Percentiles rank a stretch among this genome's conserved stretches.
Evolutionary conservation across 2,113 vertebrate genomes (phyloP).

Genomic region (Erinaceus europaeus): DNA sequence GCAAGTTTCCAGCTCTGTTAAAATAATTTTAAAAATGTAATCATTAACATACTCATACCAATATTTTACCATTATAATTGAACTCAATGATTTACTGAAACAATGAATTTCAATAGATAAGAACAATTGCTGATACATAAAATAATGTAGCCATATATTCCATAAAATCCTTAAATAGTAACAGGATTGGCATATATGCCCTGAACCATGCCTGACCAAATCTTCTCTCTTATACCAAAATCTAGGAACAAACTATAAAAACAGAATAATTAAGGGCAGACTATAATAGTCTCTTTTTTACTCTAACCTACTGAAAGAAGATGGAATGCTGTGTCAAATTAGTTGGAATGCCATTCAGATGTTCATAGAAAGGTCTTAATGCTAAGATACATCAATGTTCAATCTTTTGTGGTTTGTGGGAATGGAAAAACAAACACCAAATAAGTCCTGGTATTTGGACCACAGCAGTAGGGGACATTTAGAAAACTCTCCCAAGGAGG

Average conservation of each 20-base stretch:
- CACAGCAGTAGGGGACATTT: slow-evolving; percentile 34
- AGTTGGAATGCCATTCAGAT: slow-evolving; percentile 63
- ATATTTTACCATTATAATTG: not conserved
- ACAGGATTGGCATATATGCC: not conserved
- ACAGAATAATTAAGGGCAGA: not conserved
- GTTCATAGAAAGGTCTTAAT: slow-evolving; percentile 47
- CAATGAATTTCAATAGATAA: not conserved
- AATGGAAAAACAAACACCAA: slow-evolving; percentile 65
- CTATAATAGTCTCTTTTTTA: not conserved
- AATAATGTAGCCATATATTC: not conserved
- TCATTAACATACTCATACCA: not conserved
- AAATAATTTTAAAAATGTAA: too few relatives aligned
- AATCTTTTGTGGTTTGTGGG: slow-evolving; percentile 58
- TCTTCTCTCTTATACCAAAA: not conserved
- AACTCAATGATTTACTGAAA: not conserved
- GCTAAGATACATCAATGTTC: slow-evolving; percentile 40
- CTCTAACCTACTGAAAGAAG: slow-evolving; percentile 3
- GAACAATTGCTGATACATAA: not conserved
- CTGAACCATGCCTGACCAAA: not conserved
- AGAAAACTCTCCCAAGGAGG: slow-evolving; percentile 51
- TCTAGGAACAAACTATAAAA: not conserved
- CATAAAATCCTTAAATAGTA: not conserved
- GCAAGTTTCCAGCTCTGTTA: too few relatives aligned
- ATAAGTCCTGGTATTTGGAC: slow-evolving; percentile 61
- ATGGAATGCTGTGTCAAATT: slow-evolving; percentile 30